These are phyloP conservation scores for Siderastrea siderea DNA, from an alignment of 92 coral and sea anemone species.

Conservation along the genomic window DNA sequence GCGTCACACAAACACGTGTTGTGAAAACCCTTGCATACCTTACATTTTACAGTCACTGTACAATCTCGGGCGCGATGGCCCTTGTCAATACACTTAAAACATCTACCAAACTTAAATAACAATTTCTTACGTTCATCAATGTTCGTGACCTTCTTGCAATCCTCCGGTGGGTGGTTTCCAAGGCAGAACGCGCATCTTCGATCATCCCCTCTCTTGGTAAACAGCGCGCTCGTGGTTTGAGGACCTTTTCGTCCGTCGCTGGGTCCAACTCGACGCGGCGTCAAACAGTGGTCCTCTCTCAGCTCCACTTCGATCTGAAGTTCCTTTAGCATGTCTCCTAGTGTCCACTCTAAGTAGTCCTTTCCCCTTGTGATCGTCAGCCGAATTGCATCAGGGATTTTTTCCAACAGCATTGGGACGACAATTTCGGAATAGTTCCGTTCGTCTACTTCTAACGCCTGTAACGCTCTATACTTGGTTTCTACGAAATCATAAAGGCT, in stretches of 20 bases:
- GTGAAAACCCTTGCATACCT: conserved; percentile 46
- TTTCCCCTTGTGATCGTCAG: conserved; percentile 52
- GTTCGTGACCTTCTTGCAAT: conserved; percentile 15
- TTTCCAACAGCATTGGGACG: no score
- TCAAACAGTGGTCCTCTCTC: neutral
- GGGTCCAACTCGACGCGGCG: conserved; percentile 17
- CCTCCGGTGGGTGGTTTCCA: conserved; percentile 42
- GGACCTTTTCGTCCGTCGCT: neutral
- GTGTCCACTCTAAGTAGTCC: conserved; percentile 48
- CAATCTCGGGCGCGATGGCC: conserved; percentile 58
- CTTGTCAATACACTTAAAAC: conserved; percentile 31
- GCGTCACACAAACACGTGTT: conserved; percentile 57
- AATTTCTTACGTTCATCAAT: neutral
- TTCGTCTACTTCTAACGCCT: conserved; percentile 21
- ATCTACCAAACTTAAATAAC: conserved; percentile 37
- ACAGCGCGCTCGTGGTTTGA: conserved; percentile 5
- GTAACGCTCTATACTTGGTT: conserved; percentile 22
- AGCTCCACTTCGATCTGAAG: neutral
- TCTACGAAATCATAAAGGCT: neutral
- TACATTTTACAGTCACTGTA: conserved; percentile 23
- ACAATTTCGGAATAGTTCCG: neutral
- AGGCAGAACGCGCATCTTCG: conserved; percentile 3
- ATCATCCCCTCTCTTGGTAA: neutral
- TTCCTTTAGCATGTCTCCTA: conserved; percentile 38
- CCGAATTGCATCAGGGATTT: no score